Evolutionary conservation across 37 sponge, comb jelly and placozoan genomes (phyloP), one percentile per base, ranked within the genome.

Genomic region (Trichoplax adhaerens): DNA sequence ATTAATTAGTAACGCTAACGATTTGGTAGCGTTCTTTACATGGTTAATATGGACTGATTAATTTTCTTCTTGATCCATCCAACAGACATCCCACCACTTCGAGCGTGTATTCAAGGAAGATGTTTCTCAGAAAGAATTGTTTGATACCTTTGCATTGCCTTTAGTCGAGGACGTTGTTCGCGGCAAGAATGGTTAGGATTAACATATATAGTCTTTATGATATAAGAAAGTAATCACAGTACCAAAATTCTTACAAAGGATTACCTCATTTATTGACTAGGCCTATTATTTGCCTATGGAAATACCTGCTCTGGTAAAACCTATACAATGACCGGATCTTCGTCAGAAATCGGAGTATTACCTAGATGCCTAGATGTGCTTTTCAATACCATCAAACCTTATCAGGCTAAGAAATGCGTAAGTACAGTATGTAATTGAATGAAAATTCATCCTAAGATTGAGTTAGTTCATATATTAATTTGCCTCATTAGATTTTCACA

Each of bases 261-360:
- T 29, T 29, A 29, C 29, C 29, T 29, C 29, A 29, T 29, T 29
- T 29, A 29, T 29, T 29, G 29, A 61, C 47, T 55, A 84, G 85
- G 92, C 5, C 71, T 95, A 8, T 72, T 95, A 53, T 95, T 95
- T 81, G 86, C 92, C 48, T 91, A 91, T 72, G 98, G 98, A 4
- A 87, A 91, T 65, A 95, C 98, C 52, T 85, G 88, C 79, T 91
- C 92, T 69, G 98, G 98, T 0, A 95, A 95, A 76, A 95, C 98
- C 52, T 84, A 88, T 75, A 95, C 98, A 56, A 88, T 95, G 83
- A 83, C 77, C 0, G 98, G 98, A 29, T 86, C 88, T 12, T 83
- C 84, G 1, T 86, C 87, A 51, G 72, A 88, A 50, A 79, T 86
- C 7, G 98, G 98, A 1, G 84, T 95, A 0, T 81, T 95, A 54